Conservation (phyloP, 2,113 vertebrate genomes). For the Elephas maximus region DNA sequence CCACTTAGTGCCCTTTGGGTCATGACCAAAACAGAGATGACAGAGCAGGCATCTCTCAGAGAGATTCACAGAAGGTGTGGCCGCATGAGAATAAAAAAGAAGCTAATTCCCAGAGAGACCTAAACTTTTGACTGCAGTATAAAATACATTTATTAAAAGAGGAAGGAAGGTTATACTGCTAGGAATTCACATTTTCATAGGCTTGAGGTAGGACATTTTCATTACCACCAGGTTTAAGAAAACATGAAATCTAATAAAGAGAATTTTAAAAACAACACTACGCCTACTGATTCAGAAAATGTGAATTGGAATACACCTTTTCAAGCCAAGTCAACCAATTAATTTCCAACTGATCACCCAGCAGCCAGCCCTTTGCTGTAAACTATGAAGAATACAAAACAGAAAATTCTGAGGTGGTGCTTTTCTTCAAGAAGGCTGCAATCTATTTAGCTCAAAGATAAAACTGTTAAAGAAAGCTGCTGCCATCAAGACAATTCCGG, state of each 20-base stretch:
- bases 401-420: background rate
- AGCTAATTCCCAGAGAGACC: constrained; percentile 47
- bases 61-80: background rate
- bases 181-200: constrained; percentile 45
- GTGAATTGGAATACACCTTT: background rate
- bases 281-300: constrained; percentile 2
- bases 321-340: background rate
- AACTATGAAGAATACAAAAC: background rate
- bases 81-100: background rate
- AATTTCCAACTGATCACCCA: constrained; percentile 6
- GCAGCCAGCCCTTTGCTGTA: background rate
- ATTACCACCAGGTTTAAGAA: constrained; percentile 33
- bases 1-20: constrained; percentile 30
- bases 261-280: background rate
- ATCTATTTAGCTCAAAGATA: background rate
- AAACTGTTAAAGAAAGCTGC: no score
- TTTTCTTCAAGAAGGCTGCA: background rate
- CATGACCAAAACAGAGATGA: background rate
- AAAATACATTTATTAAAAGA: constrained; percentile 56
- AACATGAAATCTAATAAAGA: background rate
- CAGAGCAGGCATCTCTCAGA: background rate
- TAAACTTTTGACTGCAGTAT: background rate
- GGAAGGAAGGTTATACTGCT: constrained; percentile 3
- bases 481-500: no score
- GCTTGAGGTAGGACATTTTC: constrained; percentile 48